Base-by-base conservation (phyloP, 2,888 invertebrate species). In the Raillietiella orientalis region DNA sequence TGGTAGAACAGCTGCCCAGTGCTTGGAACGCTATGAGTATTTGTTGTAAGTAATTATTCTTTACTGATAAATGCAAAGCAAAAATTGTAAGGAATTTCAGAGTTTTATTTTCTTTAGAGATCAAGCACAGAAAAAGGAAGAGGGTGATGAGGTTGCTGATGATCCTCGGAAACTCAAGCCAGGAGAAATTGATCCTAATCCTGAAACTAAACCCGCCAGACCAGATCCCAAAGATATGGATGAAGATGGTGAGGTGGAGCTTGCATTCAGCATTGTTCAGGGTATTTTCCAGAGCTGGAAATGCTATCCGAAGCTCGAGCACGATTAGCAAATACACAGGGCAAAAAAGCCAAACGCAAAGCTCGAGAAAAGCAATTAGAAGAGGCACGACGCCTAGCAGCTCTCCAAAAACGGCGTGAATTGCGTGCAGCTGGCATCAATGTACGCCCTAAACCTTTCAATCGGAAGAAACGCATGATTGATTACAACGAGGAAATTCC, bases 221-320 rank as follows among this genome's bases (percentile, higher is more conserved):
- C 96, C 96, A 2, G 96, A 96, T 52, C 93, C 93, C 2, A 82
- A 93, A 39, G 96, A 96, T 43, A 96, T 96, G 96, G 96, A 96
- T 49, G 93, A 96, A 61, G 93, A 96, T 58, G 87, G 75, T 74
- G 47, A 34, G 36, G 28, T n/a, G n/a, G n/a, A n/a, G n/a, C n/a
- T n/a, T n/a, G n/a, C n/a, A n/a, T n/a, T n/a, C n/a, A n/a, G n/a
- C n/a, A n/a, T 21, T 21, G 21, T 20, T 21, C 3, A 19, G 13
- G 4, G 13, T 29, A 16, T 24, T 25, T 39, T 44, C 11, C 38
- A 77, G 82, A 96, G 48, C 49, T 99, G 46, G 96, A 99, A 51
- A 99, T 99, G 96, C 49, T 99, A 33, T 90, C 90, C 0, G 96
- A 99, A 50, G 96, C 96, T 1, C 61, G 96, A 39, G 96, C 96